A percentile compares a stretch with the other conserved stretches of the same genome.
phyloP scores from a whole-genome alignment of 1,140 invertebrate species.

The Monochamus saltuarius region DNA sequence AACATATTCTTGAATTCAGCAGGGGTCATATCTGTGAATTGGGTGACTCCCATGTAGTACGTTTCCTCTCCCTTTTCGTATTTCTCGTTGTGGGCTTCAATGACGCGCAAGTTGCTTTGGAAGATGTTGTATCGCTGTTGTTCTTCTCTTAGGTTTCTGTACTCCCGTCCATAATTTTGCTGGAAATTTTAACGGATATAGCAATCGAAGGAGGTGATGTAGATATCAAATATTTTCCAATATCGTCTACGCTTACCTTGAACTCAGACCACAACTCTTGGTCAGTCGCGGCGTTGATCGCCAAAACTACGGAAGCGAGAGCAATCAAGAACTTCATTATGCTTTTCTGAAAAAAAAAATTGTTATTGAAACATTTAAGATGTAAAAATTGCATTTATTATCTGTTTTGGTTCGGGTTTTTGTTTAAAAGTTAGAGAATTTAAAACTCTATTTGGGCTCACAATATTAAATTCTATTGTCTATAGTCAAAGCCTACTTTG shows the following conservation, averaged over 20 bases:
- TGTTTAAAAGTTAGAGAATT: neutral
- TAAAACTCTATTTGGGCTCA: neutral
- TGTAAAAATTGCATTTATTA: no score
- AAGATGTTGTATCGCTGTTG: constrained; percentile 65
- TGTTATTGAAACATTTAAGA: no score
- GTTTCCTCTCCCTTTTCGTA: neutral
- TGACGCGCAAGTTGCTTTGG: constrained; percentile 23
- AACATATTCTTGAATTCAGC: constrained; percentile 8
- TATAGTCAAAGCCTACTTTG: no score
- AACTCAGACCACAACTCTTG: constrained; percentile 9
- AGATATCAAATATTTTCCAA: no score
- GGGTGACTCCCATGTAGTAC: neutral
- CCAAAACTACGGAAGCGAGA: neutral
- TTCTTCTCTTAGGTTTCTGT: constrained; percentile 65
- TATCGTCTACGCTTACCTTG: constrained; percentile 6
- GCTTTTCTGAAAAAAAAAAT: constrained; percentile 10
- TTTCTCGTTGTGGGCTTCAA: constrained; percentile 4
- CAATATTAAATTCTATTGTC: no score
- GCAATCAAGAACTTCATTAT: constrained; percentile 8
- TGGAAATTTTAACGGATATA: no score
- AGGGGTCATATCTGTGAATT: constrained; percentile 3
- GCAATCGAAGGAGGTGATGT: no score
- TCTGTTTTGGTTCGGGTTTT: no score
- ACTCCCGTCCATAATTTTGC: no score
- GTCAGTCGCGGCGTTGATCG: constrained; percentile 1